Evolutionary conservation across 2,797 vertebrate genomes (phyloP), one percentile per base, ranked within the genome.

Genomic region (Rhinogobio ventralis): DNA sequence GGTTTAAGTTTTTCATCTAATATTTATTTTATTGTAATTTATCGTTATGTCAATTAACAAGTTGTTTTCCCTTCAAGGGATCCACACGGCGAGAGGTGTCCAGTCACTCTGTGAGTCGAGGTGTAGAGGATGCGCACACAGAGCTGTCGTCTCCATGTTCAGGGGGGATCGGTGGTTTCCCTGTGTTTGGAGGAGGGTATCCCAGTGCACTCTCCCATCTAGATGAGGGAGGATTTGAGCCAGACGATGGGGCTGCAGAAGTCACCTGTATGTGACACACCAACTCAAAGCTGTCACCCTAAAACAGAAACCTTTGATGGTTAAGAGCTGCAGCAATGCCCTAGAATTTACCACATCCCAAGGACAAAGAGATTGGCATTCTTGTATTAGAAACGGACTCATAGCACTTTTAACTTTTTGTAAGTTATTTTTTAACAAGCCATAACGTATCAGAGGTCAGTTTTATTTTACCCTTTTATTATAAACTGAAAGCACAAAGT

Each of bases 261-360:
- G 98, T 99, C 92, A 99, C 98, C 0, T 99, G 97, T 64, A 99
- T 99, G 95, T 99, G 91, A 97, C 82, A 14, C n/a, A 60, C 83
- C 60, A 64, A 39, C 20, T 67, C 36, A 14, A 30, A 45, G 33
- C 60, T 71, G 42, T 39, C 15, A 3, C 7, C 19, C 7, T 53
- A 53, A 53, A 17, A 64, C 62, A 45, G 36, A 79, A 72, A 45
- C 71, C 51, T 81, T 69, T 33, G 46, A 67, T 23, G 5, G 4
- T 64, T 74, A 51, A 28, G 60, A 85, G 51, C 83, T 60, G 53
- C 39, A 39, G 30, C 46, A 49, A 14, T 36, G 28, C 33, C n/a
- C 51, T 46, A 17, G 13, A 71, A 46, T 69, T 55, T 10, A 53
- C 25, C 36, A 28, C 20, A 14, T 62, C 20, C 4, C 23, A 39